Evolutionary conservation across 2,888 invertebrate species (phyloP).

Genomic region (Mythimna lalbum): DNA sequence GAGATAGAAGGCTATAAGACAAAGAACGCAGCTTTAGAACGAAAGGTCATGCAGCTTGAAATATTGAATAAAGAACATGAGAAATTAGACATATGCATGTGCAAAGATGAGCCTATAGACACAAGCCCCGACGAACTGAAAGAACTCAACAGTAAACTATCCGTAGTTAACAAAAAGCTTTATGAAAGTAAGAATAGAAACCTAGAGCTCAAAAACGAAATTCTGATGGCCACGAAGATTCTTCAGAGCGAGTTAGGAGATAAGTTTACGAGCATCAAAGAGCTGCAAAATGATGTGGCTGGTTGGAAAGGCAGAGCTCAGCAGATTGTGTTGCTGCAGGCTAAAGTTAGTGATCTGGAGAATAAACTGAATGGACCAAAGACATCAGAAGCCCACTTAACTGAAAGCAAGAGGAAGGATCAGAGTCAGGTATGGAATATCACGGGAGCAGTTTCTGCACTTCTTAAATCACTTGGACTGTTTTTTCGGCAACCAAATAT

Average conservation of each 20-base stretch:
- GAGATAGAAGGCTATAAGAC: conserved; percentile 91
- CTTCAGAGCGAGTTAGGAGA: conserved; percentile 95
- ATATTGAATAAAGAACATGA: conserved; percentile 80
- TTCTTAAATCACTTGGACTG: neutral
- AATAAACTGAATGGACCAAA: conserved; percentile 89
- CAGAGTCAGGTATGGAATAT: conserved; percentile 75
- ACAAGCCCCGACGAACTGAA: conserved; percentile 88
- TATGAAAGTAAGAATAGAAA: conserved; percentile 93
- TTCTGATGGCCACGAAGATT: conserved; percentile 93
- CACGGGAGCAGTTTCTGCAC: neutral
- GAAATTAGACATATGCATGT: conserved; percentile 78
- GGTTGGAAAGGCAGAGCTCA: conserved; percentile 95
- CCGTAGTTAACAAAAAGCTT: conserved; percentile 91
- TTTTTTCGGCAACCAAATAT: neutral
- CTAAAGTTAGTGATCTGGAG: conserved; percentile 92
- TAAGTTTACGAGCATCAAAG: conserved; percentile 91
- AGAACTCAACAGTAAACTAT: conserved; percentile 91
- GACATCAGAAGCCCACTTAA: conserved; percentile 66
- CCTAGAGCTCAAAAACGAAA: conserved; percentile 92
- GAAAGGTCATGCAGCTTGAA: conserved; percentile 86
- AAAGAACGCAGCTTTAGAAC: conserved; percentile 90
- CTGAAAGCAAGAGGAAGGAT: conserved; percentile 76
- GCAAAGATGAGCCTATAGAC: conserved; percentile 86
- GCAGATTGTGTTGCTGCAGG: conserved; percentile 93
- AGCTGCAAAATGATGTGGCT: conserved; percentile 89